Evolutionary conservation across 2,888 invertebrate species (phyloP).

Genomic region (Drosophila anomalata): DNA sequence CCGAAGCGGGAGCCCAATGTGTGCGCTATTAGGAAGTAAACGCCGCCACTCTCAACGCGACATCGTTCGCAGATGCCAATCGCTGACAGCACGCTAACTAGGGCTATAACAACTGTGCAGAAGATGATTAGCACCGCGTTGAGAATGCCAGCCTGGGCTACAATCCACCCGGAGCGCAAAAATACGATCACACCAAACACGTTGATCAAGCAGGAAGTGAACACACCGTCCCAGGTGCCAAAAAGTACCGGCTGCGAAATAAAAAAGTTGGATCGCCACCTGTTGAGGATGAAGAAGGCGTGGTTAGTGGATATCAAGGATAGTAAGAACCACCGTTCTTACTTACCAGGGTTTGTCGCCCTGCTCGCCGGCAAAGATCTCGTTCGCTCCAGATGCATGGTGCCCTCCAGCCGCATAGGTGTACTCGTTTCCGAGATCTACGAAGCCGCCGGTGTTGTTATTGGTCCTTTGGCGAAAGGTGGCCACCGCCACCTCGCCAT

Average conservation of each 20-base stretch:
- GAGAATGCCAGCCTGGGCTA: conserved; percentile 93
- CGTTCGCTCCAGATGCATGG: conserved; percentile 94
- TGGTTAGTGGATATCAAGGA: not conserved
- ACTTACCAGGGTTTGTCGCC: conserved; percentile 85
- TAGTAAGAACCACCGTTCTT: not conserved
- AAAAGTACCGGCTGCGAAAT: conserved; percentile 97
- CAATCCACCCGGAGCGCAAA: conserved; percentile 98
- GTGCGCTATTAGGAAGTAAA: conserved; percentile 97
- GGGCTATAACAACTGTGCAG: conserved; percentile 93
- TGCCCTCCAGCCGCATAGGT: conserved; percentile 92
- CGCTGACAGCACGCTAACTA: conserved; percentile 96
- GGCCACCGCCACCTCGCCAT: conserved; percentile 82
- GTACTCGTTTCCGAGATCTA: conserved; percentile 90
- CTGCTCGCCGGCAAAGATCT: conserved; percentile 95
- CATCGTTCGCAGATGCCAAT: conserved; percentile 98
- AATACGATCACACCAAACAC: conserved; percentile 99
- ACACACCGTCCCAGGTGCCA: conserved; percentile 98
- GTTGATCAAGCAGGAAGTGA: conserved; percentile 98
- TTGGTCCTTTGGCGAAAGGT: conserved; percentile 83
- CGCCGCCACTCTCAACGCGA: conserved; percentile 98
- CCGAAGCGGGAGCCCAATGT: conserved; percentile 97
- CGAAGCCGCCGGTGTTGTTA: conserved; percentile 89
- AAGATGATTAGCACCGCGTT: conserved; percentile 92
- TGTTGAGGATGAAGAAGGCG: conserved; percentile 81
- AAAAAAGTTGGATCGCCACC: conserved; percentile 99